phyloP scores from a whole-genome alignment of 2,113 vertebrate genomes.

The Acinonyx jubatus region DNA sequence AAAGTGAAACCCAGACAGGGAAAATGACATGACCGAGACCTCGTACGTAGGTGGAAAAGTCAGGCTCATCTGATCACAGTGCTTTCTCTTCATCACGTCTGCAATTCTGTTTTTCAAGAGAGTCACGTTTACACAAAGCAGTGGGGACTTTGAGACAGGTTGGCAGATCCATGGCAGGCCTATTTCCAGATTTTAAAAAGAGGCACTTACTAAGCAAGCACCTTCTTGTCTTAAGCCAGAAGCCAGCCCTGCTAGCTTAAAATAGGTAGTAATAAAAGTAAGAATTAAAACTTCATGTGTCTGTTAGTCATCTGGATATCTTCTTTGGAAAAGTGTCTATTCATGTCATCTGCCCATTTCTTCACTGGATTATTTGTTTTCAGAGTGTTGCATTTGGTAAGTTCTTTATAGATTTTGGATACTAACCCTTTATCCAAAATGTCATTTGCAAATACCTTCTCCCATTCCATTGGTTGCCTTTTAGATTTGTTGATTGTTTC shows the following conservation, averaged over 20 bases:
- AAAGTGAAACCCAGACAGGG: neutral
- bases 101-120: neutral
- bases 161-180: neutral
- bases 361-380: too few relatives aligned
- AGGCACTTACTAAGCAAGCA: neutral
- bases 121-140: neutral
- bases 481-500: too few relatives aligned
- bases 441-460: too few relatives aligned
- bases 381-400: too few relatives aligned
- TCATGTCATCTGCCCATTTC: too few relatives aligned
- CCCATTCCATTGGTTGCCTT: too few relatives aligned
- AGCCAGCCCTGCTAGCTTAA: neutral
- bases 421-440: too few relatives aligned
- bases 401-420: too few relatives aligned
- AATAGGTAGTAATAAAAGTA: neutral
- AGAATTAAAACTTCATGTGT: too few relatives aligned
- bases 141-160: neutral
- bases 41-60: neutral
- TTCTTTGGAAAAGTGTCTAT: too few relatives aligned
- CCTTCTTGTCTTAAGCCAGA: neutral
- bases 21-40: neutral
- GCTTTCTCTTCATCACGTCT: neutral
- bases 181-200: neutral
- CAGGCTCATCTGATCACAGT: neutral
- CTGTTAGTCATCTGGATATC: too few relatives aligned